These are phyloP conservation scores for Anoplophora glabripennis DNA, from an alignment of 1,140 invertebrate genomes.

Conservation along the genomic window DNA sequence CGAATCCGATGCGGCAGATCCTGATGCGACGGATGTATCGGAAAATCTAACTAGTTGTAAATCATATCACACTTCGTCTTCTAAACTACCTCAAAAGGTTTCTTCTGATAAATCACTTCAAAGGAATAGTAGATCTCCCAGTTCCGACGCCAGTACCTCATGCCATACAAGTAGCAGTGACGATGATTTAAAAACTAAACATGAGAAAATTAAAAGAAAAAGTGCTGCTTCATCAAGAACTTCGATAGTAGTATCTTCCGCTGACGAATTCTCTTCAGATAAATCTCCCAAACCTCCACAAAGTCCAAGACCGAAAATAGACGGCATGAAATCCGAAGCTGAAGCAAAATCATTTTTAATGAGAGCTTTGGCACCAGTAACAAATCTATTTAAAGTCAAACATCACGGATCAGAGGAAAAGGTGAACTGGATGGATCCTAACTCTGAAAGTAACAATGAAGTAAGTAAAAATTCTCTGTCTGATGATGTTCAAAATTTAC, in stretches of 20 bases:
- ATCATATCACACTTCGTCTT: conserved; percentile 38
- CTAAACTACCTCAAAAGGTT: conserved; percentile 39
- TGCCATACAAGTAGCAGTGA: conserved; percentile 53
- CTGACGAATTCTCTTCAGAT: conserved; percentile 58
- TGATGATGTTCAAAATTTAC: too few species aligned
- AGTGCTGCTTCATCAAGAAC: conserved; percentile 50
- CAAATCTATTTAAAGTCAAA: conserved; percentile 63
- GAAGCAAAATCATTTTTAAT: conserved; percentile 71
- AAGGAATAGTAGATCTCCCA: conserved; percentile 48
- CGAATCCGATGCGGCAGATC: conserved; percentile 50
- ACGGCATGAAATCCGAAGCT: conserved; percentile 55
- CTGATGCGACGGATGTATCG: conserved; percentile 43
- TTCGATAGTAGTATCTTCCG: conserved; percentile 54
- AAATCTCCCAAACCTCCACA: conserved; percentile 55
- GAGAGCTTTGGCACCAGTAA: conserved; percentile 64
- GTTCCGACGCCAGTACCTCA: conserved; percentile 46
- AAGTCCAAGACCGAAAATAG: conserved; percentile 50
- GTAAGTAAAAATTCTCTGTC: conserved; percentile 40
- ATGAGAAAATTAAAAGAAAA: conserved; percentile 43
- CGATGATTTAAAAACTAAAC: conserved; percentile 50
- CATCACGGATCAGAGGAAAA: conserved; percentile 25
- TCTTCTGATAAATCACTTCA: conserved; percentile 41
- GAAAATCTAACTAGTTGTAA: conserved; percentile 42
- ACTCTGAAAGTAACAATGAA: conserved; percentile 7
- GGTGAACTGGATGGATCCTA: conserved; percentile 33